Evolutionary conservation across 1,140 invertebrate species (phyloP), one percentile per base, ranked within the genome.

Genomic region (Aradophagus sp.): DNA sequence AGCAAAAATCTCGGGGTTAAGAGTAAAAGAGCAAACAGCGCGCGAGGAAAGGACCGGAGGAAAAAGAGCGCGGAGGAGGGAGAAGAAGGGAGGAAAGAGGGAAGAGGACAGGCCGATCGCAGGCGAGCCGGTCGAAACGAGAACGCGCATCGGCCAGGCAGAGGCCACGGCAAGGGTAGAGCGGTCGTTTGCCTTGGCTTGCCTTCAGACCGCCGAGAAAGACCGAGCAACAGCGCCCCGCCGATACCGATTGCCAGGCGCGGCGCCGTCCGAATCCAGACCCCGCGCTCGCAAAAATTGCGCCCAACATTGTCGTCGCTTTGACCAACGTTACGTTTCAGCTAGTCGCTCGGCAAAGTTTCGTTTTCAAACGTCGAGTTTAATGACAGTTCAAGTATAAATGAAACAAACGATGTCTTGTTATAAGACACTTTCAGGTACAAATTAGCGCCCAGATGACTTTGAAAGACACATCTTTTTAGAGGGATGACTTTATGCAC

Each of bases 131-230:
- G 41, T 45, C 55, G 26, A 47, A 73, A 42, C 62, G 73, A 69
- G 74, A 75, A 52, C 67, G 56, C 8, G 70, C 38, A 2, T 26
- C 32, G 36, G 45, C 31, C 67, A 71, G 67, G 63, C 59, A 63
- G 53, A 52, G 67, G 59, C 67, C 45, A 56, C 38, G 56, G 73
- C 56, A 48, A 58, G 55, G 70, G 77, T 77, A 80, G 77, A 76
- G 80, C 81, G 80, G 80, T 83, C 80, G 80, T 83, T 83, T 83
- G 81, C 81, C 80, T 82, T 83, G 81, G 79, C 76, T 82, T 79
- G 79, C 67, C 77, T 83, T 80, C 79, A 79, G 80, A 80, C 74
- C 75, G 69, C 73, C 73, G 72, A 71, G 75, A 67, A 67, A 67
- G 72, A 70, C 71, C 74, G 31, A 53, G 59, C 35, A 73, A 61